These are phyloP conservation scores for Natrix natrix DNA, from an alignment of 2,797 vertebrate genomes.

Conservation along the genomic window DNA sequence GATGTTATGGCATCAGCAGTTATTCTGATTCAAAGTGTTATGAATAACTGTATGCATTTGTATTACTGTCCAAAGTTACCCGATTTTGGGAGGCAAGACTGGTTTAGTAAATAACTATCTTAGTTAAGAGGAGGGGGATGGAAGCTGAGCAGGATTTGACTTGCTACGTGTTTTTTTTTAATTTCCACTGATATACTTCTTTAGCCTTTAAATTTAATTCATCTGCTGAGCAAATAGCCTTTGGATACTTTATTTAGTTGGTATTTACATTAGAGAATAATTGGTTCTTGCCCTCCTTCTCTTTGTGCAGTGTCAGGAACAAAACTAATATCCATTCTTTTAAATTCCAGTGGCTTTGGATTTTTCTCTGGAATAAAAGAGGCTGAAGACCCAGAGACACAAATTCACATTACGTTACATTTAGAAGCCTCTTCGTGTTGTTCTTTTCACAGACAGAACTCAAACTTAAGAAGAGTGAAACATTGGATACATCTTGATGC, in stretches of 20 bases:
- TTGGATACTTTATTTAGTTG: slow-evolving; percentile 43
- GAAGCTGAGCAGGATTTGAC: neutral
- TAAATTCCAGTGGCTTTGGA: neutral
- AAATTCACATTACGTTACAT: neutral
- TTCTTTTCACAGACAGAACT: slow-evolving; percentile 18
- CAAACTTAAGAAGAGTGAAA: slow-evolving; percentile 50
- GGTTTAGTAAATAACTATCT: slow-evolving; percentile 56
- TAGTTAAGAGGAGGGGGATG: slow-evolving; percentile 17
- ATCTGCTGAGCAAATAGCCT: slow-evolving; percentile 49
- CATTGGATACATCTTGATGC: neutral
- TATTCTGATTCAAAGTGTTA: slow-evolving; percentile 58
- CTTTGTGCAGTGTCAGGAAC: slow-evolving; percentile 46
- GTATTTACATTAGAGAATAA: slow-evolving; percentile 29
- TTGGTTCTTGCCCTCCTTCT: slow-evolving; percentile 28
- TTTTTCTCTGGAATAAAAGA: slow-evolving; percentile 29
- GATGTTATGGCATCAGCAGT: neutral
- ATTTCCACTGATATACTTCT: slow-evolving; percentile 62
- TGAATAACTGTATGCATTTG: slow-evolving; percentile 49
- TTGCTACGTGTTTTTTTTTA: slow-evolving; percentile 49
- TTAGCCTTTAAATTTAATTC: slow-evolving; percentile 58
- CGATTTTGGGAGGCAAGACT: slow-evolving; percentile 48
- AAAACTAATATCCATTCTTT: slow-evolving; percentile 27
- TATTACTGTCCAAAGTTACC: slow-evolving; percentile 57
- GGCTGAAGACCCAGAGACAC: slow-evolving; percentile 16
- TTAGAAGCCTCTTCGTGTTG: slow-evolving; percentile 3